phyloP scores from a whole-genome alignment of 2,113 vertebrate genomes.

The Phyllostomus discolor region DNA sequence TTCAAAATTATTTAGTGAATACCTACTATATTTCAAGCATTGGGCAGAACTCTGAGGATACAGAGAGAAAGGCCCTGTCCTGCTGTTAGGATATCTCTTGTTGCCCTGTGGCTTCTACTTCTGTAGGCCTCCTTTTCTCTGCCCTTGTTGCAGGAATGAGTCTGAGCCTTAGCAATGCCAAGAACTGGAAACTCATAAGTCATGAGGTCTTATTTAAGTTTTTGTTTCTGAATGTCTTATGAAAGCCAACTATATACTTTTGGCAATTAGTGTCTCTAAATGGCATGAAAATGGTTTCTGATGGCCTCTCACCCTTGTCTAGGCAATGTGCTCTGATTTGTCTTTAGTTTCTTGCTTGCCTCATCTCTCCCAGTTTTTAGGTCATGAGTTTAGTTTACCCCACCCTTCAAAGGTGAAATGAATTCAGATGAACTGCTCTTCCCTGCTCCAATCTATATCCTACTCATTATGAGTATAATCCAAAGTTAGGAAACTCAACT shows the following conservation, averaged over 20 bases:
- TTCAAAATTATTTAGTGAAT: not conserved
- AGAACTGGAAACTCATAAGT: not conserved
- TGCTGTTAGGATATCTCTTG: not conserved
- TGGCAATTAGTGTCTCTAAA: fast-evolving
- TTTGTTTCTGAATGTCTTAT: not conserved
- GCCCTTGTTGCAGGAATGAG: not conserved
- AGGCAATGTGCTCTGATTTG: not conserved
- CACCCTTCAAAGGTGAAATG: not conserved
- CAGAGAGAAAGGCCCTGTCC: not conserved
- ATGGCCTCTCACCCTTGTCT: not conserved
- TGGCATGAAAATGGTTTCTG: not conserved
- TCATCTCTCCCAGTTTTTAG: not conserved
- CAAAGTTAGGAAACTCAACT: not conserved
- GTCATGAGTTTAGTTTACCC: not conserved
- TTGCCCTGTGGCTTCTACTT: not conserved
- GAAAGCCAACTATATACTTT: not conserved
- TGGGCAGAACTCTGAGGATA: not conserved
- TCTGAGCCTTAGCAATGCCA: not conserved
- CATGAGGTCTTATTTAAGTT: not conserved
- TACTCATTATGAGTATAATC: not conserved
- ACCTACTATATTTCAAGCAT: not conserved
- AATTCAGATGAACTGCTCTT: not conserved
- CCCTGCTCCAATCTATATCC: not conserved
- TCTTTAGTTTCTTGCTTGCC: not conserved
- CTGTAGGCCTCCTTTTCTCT: not conserved